Evolutionary conservation across 2,797 vertebrate species (phyloP).

Genomic region (Acanthiza pusilla): DNA sequence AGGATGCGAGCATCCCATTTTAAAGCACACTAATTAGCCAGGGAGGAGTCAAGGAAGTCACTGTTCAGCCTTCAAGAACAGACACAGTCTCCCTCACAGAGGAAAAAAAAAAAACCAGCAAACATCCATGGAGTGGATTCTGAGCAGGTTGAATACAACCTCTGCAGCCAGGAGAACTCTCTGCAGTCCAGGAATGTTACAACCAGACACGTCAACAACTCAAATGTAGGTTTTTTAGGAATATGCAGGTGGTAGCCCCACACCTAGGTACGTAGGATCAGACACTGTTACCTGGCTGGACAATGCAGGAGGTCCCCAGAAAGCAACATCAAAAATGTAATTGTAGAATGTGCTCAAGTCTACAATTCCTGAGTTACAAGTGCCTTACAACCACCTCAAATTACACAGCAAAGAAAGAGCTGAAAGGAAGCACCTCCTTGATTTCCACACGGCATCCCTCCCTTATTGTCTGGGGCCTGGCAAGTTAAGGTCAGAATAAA

Average conservation of each 20-base stretch:
- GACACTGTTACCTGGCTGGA: fast-evolving
- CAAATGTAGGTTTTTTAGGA: fast-evolving
- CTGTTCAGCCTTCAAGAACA: neutral
- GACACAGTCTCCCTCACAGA: neutral
- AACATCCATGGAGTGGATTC: neutral
- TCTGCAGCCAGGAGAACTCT: neutral
- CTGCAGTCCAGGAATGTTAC: neutral
- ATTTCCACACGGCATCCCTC: neutral
- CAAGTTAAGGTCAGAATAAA: neutral
- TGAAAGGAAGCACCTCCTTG: neutral
- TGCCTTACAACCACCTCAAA: neutral
- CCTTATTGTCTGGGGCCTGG: neutral
- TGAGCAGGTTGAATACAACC: fast-evolving
- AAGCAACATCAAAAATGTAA: neutral
- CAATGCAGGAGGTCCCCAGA: neutral
- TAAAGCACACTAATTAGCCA: constrained; percentile 2
- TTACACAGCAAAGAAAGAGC: neutral
- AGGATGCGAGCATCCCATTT: constrained; percentile 5
- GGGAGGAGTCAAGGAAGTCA: neutral
- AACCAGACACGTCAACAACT: neutral
- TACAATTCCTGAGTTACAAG: neutral
- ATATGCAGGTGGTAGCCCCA: neutral
- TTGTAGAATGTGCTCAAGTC: neutral
- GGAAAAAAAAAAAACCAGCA: neutral
- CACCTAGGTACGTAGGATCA: fast-evolving